A percentile compares a stretch with the other conserved stretches of the same genome.
These are phyloP conservation scores for Odontamblyopus lacepedii DNA, from an alignment of 2,797 vertebrate species.

Conservation along the genomic window DNA sequence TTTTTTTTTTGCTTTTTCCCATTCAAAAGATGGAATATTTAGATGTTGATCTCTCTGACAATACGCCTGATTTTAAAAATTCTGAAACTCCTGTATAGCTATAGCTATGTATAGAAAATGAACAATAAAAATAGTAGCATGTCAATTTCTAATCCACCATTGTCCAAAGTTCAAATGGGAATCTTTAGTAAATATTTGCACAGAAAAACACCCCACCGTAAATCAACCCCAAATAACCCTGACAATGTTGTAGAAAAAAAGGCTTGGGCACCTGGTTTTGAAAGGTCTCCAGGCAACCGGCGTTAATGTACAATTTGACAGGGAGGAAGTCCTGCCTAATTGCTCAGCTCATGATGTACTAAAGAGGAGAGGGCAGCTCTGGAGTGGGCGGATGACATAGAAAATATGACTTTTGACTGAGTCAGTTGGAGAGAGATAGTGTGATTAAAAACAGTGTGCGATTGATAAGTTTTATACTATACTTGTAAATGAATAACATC, in stretches of 20 bases:
- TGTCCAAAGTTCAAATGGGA: slow-evolving; percentile 29
- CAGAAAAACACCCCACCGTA: slow-evolving; percentile 6
- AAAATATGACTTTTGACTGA: neutral
- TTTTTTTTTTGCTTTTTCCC: no score
- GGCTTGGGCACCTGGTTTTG: slow-evolving; percentile 50
- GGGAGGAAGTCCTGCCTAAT: slow-evolving; percentile 36
- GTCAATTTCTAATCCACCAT: neutral
- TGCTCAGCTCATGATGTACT: slow-evolving; percentile 8
- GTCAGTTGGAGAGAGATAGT: neutral
- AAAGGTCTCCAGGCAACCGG: slow-evolving; percentile 73
- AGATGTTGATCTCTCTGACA: no score
- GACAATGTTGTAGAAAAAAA: slow-evolving; percentile 47
- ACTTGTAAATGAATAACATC: neutral
- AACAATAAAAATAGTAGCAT: neutral
- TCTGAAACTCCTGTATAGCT: no score
- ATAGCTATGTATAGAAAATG: neutral
- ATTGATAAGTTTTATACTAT: slow-evolving; percentile 10
- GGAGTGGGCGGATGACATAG: no score
- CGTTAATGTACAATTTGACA: slow-evolving; percentile 38
- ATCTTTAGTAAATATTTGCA: slow-evolving; percentile 18
- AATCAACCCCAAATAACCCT: slow-evolving; percentile 1
- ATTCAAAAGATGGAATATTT: no score
- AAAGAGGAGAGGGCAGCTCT: neutral
- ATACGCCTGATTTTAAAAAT: no score
- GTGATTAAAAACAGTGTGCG: neutral